Evolutionary conservation across 2,888 invertebrate genomes (phyloP), one percentile per base, ranked within the genome.

Genomic region (Apamea sordens): DNA sequence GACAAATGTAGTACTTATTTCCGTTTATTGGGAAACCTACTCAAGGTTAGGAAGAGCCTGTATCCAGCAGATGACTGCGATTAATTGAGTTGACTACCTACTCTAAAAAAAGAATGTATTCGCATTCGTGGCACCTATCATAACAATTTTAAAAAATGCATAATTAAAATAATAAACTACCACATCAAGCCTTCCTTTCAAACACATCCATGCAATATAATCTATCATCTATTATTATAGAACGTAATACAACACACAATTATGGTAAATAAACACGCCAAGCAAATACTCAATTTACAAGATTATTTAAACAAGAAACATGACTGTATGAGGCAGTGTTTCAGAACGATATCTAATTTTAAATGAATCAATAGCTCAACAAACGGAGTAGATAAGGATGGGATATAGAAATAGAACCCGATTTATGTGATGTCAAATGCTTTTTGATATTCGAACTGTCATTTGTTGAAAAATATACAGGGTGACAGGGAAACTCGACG

Each of bases 201-300:
- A 24, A 56, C 53, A 56, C 53, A 24, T 24, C 21, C 21, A 8
- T 56, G 32, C 28, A 32, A n/a, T 11, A 56, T 56, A 8, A 64
- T 56, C 63, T 56, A 59, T 68, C n/a, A 65, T 50, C 50, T 32
- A 24, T 18, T n/a, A 21, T 15, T 72, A 18, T 47, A 41, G 2
- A 36, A 36, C 15, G 50, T 59, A 74, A 47, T 32, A 79, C 68
- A 65, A 72, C 59, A 85, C 70, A 56, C 80, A 80, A 76, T 78
- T 86, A 88, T 87, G 83, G 68, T 84, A 84, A 87, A 84, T 73
- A 63, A 41, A 32, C 64, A 76, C 73, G 61, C 76, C 28, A 59
- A 77, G 53, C 77, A 86, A 85, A 79, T 75, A 83, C 61, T 59
- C 76, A 85, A 86, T 88, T 86, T 81, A 79, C 84, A 76, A 82